These are phyloP conservation scores for Tragelaphus scriptus DNA, from an alignment of 2,113 vertebrate genomes.

Conservation along the genomic window DNA sequence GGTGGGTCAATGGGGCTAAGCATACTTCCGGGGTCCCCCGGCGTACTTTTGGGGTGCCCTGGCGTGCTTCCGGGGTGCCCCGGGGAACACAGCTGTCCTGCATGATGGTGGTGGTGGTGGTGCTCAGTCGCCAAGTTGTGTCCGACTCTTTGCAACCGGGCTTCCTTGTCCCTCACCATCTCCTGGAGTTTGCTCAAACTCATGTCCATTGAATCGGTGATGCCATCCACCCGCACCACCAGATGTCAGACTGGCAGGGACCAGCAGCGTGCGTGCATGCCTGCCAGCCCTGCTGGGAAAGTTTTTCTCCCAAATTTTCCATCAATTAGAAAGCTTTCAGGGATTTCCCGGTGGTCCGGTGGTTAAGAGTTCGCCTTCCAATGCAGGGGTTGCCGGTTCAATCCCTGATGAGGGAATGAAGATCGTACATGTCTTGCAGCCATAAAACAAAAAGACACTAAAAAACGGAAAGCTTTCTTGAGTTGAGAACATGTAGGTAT, in stretches of 20 bases:
- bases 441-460: not conserved
- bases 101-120: not conserved
- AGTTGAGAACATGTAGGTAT: not conserved
- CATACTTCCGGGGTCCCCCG: not conserved
- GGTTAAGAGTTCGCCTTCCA: not conserved
- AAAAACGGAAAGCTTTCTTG: not conserved
- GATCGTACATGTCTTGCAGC: not conserved
- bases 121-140: not conserved
- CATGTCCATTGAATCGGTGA: not conserved
- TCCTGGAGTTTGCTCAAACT: not conserved
- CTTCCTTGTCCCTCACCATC: not conserved
- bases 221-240: not conserved
- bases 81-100: not conserved
- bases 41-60: not conserved
- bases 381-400: not conserved
- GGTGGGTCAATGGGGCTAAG: rapidly evolving
- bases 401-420: not conserved
- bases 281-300: not conserved
- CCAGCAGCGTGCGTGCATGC: not conserved
- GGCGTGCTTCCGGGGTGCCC: not conserved
- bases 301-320: not conserved
- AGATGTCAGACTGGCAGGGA: not conserved
- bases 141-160: not conserved
- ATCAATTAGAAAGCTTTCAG: not conserved
- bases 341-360: not conserved